Percentiles rank a stretch among this genome's conserved stretches.
These are phyloP conservation scores for Brachylomia viminalis DNA, from an alignment of 2,888 invertebrate genomes.

Conservation along the genomic window DNA sequence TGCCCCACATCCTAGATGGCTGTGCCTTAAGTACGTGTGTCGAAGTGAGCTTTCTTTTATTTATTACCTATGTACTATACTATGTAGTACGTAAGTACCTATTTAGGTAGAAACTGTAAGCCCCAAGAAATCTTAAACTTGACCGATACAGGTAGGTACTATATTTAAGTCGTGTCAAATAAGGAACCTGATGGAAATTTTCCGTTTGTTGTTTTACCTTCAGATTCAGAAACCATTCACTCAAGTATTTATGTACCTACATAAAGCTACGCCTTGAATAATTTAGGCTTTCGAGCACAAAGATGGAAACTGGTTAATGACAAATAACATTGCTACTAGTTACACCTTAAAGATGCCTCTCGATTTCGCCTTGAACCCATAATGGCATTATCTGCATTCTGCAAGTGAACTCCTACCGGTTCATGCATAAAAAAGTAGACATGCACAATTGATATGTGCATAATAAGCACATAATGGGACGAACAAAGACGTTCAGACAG, in stretches of 20 bases:
- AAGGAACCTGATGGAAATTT: slow-evolving; percentile 15
- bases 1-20: background rate
- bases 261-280: slow-evolving; percentile 37
- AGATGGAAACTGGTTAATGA: slow-evolving; percentile 48
- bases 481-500: slow-evolving; percentile 50
- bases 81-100: background rate
- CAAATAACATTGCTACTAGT: slow-evolving; percentile 23
- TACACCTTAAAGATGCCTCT: slow-evolving; percentile 40
- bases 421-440: slow-evolving; percentile 55
- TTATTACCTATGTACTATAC: background rate
- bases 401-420: slow-evolving; percentile 45
- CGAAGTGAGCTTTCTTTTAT: background rate
- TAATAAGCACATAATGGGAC: slow-evolving; percentile 34
- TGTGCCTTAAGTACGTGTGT: background rate
- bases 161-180: slow-evolving; percentile 11
- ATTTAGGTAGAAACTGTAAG: background rate
- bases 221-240: slow-evolving; percentile 31
- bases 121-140: background rate
- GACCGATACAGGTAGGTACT: background rate
- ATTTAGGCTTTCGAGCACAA: slow-evolving; percentile 32
- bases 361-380: slow-evolving; percentile 69
- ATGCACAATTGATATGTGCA: slow-evolving; percentile 51
- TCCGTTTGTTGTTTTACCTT: slow-evolving; percentile 30
- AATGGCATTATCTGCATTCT: slow-evolving; percentile 65
- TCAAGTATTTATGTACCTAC: slow-evolving; percentile 8